These are phyloP conservation scores for Clupea harengus DNA, from an alignment of 2,113 vertebrate species.

Conservation along the genomic window DNA sequence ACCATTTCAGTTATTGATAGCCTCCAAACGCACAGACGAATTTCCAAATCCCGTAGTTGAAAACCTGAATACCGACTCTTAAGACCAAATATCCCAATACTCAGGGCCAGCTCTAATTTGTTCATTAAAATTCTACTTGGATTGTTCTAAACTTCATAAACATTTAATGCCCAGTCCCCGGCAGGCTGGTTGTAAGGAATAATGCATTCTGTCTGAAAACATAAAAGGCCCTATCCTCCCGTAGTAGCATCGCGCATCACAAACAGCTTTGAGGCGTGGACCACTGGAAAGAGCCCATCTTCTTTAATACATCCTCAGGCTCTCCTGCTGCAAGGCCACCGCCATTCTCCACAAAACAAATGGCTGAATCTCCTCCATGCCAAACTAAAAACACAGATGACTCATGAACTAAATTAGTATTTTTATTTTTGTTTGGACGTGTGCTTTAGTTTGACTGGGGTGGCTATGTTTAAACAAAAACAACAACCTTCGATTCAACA, in stretches of 20 bases:
- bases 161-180: constrained; percentile 53
- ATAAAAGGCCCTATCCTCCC: constrained; percentile 23
- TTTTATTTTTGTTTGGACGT: not conserved
- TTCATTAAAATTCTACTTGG: constrained; percentile 58
- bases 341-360: not conserved
- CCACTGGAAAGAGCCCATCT: not conserved
- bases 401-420: not conserved
- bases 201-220: constrained; percentile 4
- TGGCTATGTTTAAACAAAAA: not conserved
- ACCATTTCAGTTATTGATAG: no score
- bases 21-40: no score
- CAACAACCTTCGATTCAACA: not conserved
- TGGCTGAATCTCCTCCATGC: not conserved
- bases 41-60: no score
- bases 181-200: constrained; percentile 38
- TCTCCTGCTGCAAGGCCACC: not conserved
- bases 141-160: constrained; percentile 55
- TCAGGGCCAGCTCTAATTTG: constrained; percentile 38
- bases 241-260: not conserved
- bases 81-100: no score
- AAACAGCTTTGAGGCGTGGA: not conserved
- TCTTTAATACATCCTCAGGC: not conserved
- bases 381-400: not conserved
- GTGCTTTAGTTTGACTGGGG: not conserved
- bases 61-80: no score